Conservation (phyloP, 2,888 invertebrate species). For the Xiphydria camelus region DNA sequence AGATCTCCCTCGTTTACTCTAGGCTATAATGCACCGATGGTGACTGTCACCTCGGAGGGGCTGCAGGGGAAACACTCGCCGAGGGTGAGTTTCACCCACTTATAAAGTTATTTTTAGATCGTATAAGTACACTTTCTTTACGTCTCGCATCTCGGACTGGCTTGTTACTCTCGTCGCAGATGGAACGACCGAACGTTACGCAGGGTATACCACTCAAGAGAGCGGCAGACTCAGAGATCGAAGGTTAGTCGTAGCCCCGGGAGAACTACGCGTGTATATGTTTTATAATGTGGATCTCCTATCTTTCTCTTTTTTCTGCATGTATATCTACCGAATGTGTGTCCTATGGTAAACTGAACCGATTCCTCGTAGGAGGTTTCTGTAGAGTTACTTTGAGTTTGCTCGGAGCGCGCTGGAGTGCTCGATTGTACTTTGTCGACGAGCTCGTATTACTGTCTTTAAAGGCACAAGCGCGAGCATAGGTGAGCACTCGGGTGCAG, state of each 20-base stretch:
- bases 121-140: not conserved
- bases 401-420: too few species aligned
- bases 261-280: too few species aligned
- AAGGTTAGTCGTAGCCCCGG: conserved; percentile 49
- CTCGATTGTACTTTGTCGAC: too few species aligned
- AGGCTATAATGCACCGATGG: conserved; percentile 32
- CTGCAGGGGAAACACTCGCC: conserved; percentile 30
- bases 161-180: conserved; percentile 29
- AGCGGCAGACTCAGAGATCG: conserved; percentile 39
- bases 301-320: too few species aligned
- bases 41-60: conserved; percentile 26
- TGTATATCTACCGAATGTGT: too few species aligned
- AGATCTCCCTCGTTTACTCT: not conserved
- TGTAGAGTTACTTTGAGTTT: too few species aligned
- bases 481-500: too few species aligned
- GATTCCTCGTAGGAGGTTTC: too few species aligned
- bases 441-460: too few species aligned
- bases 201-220: conserved; percentile 38
- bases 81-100: conserved; percentile 30
- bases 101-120: conserved; percentile 19
- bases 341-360: too few species aligned
- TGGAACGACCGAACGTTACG: conserved; percentile 35
- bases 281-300: too few species aligned
- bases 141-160: not conserved
- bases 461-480: too few species aligned